Evolutionary conservation across 2,797 vertebrate genomes (phyloP).

Genomic region (Gymnocypris eckloni): DNA sequence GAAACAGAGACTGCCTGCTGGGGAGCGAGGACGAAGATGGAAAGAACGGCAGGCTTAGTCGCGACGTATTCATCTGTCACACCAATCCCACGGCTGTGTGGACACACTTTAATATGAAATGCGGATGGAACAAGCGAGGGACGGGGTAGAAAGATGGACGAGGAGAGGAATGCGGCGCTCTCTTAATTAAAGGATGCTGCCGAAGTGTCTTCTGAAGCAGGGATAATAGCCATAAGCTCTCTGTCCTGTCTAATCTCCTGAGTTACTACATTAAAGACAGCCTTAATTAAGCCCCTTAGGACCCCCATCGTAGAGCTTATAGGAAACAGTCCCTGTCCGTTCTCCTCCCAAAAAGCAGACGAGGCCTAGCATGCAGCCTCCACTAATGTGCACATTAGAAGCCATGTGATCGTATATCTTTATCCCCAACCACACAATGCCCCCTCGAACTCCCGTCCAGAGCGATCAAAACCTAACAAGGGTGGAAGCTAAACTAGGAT

Average conservation of each 20-base stretch:
- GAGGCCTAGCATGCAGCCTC: constrained; percentile 1
- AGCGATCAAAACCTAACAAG: constrained; percentile 19
- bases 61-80: constrained; percentile 63
- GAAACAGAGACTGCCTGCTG: constrained; percentile 35
- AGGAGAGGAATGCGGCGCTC: constrained; percentile 42
- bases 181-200: constrained; percentile 64
- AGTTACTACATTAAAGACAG: constrained; percentile 65
- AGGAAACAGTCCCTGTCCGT: constrained; percentile 9
- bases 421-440: neutral
- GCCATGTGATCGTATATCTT: neutral
- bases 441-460: neutral
- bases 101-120: constrained; percentile 56
- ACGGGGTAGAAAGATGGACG: constrained; percentile 39
- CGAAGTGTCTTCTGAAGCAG: constrained; percentile 58
- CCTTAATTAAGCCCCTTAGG: constrained; percentile 64
- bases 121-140: constrained; percentile 27
- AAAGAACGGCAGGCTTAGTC: constrained; percentile 56
- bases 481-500: constrained; percentile 9
- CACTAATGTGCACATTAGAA: neutral
- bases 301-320: constrained; percentile 46
- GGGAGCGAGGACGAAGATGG: constrained; percentile 39
- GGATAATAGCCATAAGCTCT: constrained; percentile 58
- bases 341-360: constrained; percentile 6
- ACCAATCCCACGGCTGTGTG: constrained; percentile 55
- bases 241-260: constrained; percentile 64